Evolutionary conservation across 1,140 invertebrate species (phyloP).

Genomic region (Drosophila jambulina): DNA sequence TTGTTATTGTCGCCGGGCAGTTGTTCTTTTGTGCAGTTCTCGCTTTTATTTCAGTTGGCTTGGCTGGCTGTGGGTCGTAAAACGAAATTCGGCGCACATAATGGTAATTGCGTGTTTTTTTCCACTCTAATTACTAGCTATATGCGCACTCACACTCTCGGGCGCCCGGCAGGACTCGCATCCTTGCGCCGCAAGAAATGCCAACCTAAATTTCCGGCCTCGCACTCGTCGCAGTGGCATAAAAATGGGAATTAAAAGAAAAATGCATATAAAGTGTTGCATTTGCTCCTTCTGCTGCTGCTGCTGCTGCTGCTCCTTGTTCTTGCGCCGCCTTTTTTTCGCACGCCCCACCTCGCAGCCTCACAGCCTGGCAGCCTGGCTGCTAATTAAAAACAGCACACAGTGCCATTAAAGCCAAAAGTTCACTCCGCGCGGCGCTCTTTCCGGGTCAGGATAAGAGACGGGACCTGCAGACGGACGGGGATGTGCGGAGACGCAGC

Average conservation of each 20-base stretch:
- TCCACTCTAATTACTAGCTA: constrained; percentile 79
- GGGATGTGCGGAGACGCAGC: neutral
- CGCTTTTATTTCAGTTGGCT: constrained; percentile 55
- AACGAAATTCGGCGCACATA: constrained; percentile 79
- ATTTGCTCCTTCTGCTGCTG: constrained; percentile 56
- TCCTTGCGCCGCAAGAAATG: constrained; percentile 65
- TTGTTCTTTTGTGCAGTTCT: constrained; percentile 22
- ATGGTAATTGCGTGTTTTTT: constrained; percentile 82
- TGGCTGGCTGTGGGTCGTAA: constrained; percentile 55
- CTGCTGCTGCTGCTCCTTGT: constrained; percentile 37
- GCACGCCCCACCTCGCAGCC: neutral
- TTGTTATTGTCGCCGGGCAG: constrained; percentile 16
- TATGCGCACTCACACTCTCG: constrained; percentile 48
- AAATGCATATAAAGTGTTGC: constrained; percentile 83
- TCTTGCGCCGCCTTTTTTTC: constrained; percentile 25
- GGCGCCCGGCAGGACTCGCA: constrained; percentile 24
- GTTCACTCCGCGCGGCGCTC: constrained; percentile 54
- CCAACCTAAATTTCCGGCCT: constrained; percentile 74
- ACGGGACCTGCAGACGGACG: constrained; percentile 13
- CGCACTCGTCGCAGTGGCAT: constrained; percentile 54
- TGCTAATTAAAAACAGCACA: constrained; percentile 80
- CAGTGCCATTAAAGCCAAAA: constrained; percentile 80
- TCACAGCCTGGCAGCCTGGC: no score
- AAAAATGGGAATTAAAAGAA: constrained; percentile 81
- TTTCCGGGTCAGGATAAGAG: constrained; percentile 38